Evolutionary conservation across 37 sponge, comb jelly and placozoan species (phyloP), one percentile per base, ranked within the genome.

Genomic region (Dysidea cf. avara): DNA sequence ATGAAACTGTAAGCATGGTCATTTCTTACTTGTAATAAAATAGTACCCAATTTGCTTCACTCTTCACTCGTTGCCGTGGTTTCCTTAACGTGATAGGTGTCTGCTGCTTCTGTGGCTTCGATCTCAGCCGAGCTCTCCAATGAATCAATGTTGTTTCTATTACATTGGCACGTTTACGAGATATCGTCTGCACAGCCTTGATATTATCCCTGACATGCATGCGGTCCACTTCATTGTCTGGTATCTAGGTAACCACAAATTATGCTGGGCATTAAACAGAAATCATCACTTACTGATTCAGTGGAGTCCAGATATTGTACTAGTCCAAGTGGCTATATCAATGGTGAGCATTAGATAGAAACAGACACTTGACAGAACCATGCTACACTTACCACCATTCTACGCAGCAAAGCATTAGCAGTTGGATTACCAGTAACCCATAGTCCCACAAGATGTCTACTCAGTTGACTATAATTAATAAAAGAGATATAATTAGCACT

Each of bases 191-290:
- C 2, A 89, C 95, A 22, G 85, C 88, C 66, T 97, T 90, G 48
- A 97, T 68, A 64, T 97, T 97, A 78, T 97, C 99, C 55, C 99
- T 71, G 39, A 88, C 54, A 64, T 97, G 88, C 88, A 91, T 85
- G 7, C 88, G 68, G 59, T 97, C 99, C 16, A 62, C 81, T 24
- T 95, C 92, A 29, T 61, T 71, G 7, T 86, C 88, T 1, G 90
- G 83, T 14, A 51, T 76, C 83, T 76, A 66, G 57, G 13, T 17
- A n/a, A 6, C n/a, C 0, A n/a, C 3, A 0, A 24, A 3, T 21
- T 18, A 16, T 17, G 12, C 39, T 36, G 7, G 35, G 33, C 53
- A 70, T 12, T 7, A 6, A 22, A 49, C 17, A 4, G 51, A 20
- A 47, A 21, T 37, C 53, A 67, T 30, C 1, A 61, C 30, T 26